Percentiles rank a stretch among this genome's conserved stretches.
Conservation (phyloP, 2,797 vertebrate species). For the Gallinago solitaria region DNA sequence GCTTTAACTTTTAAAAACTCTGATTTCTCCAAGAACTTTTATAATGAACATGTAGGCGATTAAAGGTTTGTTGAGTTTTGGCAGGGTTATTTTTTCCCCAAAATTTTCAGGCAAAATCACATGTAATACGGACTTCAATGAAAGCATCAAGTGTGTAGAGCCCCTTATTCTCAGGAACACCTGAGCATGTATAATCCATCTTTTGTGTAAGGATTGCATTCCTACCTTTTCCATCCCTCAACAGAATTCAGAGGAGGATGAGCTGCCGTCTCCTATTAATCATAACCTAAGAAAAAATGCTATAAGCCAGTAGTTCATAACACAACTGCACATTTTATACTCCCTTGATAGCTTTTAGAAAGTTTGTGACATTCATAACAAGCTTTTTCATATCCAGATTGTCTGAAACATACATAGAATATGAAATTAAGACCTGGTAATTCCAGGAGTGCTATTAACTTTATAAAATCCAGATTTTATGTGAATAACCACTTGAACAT, state of each 20-base stretch:
- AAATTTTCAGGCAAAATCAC: background rate
- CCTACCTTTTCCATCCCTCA: background rate
- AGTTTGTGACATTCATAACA: background rate
- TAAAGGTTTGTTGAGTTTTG: background rate
- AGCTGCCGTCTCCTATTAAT: background rate
- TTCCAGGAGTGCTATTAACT: background rate
- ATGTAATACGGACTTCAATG: background rate
- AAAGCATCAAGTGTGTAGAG: background rate
- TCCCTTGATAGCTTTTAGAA: background rate
- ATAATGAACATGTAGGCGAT: background rate
- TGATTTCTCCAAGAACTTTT: background rate
- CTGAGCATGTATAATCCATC: background rate
- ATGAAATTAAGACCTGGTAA: background rate
- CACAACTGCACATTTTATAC: rapidly evolving
- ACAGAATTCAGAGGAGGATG: background rate
- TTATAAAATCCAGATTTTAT: background rate
- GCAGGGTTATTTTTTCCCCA: too few relatives aligned
- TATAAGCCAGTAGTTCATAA: background rate
- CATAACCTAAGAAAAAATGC: background rate
- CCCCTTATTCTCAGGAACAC: background rate
- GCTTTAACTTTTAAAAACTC: background rate
- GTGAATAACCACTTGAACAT: background rate
- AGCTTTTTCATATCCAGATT: background rate
- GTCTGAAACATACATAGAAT: background rate
- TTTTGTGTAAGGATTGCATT: rapidly evolving